These are phyloP conservation scores for Sarotherodon lohbergeri DNA, from an alignment of 2,113 vertebrate species.

Conservation along the genomic window DNA sequence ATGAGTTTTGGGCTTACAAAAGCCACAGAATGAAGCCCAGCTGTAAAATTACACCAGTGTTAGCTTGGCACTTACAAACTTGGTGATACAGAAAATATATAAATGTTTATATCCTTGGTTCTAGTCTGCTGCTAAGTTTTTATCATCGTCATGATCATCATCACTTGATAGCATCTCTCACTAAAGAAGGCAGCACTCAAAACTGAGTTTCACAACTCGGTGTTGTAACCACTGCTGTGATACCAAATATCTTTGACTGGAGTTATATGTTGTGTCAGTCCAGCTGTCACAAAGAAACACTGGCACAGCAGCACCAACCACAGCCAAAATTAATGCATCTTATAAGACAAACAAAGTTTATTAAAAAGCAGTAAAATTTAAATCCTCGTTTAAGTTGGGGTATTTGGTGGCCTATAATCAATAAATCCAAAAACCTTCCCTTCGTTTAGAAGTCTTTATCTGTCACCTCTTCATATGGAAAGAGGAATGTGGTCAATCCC, in stretches of 20 bases:
- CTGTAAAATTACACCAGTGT: neutral
- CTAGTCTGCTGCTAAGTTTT: neutral
- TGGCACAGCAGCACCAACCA: neutral
- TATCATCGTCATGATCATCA: neutral
- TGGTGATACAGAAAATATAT: neutral
- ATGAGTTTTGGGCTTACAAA: neutral
- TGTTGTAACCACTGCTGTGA: neutral
- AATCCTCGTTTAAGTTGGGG: neutral
- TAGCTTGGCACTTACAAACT: neutral
- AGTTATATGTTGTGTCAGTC: neutral
- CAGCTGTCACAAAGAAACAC: neutral
- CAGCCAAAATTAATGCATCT: neutral
- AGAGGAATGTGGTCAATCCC: neutral
- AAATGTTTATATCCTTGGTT: neutral
- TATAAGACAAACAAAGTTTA: neutral
- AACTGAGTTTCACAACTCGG: rapidly evolving
- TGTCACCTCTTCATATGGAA: neutral
- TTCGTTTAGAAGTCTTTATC: neutral
- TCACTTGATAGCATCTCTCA: neutral
- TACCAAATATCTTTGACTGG: neutral
- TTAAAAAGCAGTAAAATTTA: neutral
- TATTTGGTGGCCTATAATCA: neutral
- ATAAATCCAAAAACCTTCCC: neutral
- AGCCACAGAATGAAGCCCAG: neutral
- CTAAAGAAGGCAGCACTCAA: neutral